These are phyloP conservation scores for Ceratotherium simum DNA, from an alignment of 2,113 vertebrate genomes.

Conservation along the genomic window DNA sequence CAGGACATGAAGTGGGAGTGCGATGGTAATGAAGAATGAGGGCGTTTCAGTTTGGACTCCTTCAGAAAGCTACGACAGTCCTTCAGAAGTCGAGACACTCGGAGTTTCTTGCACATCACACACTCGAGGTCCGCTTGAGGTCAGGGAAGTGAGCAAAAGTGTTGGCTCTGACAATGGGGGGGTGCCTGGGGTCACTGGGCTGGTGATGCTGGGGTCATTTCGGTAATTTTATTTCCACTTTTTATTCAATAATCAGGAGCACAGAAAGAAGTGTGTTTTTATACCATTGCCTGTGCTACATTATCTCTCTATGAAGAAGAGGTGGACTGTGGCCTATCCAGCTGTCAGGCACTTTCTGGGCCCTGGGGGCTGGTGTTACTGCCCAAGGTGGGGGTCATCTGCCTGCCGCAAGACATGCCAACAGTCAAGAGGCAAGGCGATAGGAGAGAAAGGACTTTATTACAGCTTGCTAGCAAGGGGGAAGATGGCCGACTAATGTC, in stretches of 20 bases:
- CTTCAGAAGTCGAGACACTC: not conserved
- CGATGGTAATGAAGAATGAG: too few species aligned
- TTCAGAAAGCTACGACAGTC: not conserved
- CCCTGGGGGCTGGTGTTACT: too few species aligned
- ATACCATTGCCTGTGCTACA: not conserved
- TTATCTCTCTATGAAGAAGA: not conserved
- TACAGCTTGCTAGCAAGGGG: too few species aligned
- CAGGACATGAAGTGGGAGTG: rapidly evolving
- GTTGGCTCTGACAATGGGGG: rapidly evolving
- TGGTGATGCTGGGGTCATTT: not conserved
- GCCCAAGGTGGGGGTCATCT: too few species aligned
- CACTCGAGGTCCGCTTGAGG: not conserved
- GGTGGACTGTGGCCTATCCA: not conserved
- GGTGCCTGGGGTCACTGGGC: not conserved
- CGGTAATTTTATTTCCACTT: not conserved
- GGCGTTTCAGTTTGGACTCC: not conserved
- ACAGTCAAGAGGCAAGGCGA: too few species aligned
- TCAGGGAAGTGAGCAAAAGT: not conserved
- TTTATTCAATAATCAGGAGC: not conserved
- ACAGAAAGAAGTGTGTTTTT: not conserved
- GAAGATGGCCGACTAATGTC: too few species aligned
- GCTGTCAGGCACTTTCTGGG: not conserved
- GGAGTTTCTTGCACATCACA: not conserved
- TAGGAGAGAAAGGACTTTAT: too few species aligned
- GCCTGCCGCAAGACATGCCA: too few species aligned